phyloP scores from a whole-genome alignment of 1,140 invertebrate species.

The Cyphomyrmex costatus region DNA sequence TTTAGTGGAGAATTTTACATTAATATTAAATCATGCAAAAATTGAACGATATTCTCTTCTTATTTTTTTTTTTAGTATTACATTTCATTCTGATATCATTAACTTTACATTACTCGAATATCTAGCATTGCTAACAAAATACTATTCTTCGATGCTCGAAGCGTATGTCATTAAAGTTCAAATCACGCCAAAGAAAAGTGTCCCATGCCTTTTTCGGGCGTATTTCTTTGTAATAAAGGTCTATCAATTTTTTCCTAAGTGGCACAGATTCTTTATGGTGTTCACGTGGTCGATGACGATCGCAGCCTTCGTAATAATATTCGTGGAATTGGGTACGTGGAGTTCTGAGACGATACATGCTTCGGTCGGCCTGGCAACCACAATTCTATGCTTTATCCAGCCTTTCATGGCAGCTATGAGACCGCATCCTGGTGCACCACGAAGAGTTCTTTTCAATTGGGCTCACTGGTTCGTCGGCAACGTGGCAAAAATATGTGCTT shows the following conservation, averaged over 20 bases:
- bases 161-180: constrained; percentile 28
- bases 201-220: neutral
- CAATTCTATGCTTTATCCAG: constrained; percentile 94
- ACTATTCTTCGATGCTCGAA: neutral
- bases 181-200: constrained; percentile 24
- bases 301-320: constrained; percentile 93
- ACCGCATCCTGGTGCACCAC: constrained; percentile 93
- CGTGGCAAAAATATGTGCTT: constrained; percentile 95
- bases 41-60: neutral
- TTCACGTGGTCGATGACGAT: constrained; percentile 93
- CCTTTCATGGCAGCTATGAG: constrained; percentile 94
- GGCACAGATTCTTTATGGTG: constrained; percentile 95
- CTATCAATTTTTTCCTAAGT: constrained; percentile 86
- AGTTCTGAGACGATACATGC: constrained; percentile 92
- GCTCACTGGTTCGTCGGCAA: constrained; percentile 97
- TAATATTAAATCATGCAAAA: neutral
- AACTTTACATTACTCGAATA: constrained; percentile 1
- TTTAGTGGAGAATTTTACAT: neutral
- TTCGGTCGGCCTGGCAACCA: constrained; percentile 92
- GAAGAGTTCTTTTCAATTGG: constrained; percentile 97
- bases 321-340: constrained; percentile 94
- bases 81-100: neutral
- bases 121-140: neutral
- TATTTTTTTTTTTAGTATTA: neutral
- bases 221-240: constrained; percentile 36